Evolutionary conservation across 2,888 invertebrate genomes (phyloP).

Genomic region (Pseudolycoriella hygida): DNA sequence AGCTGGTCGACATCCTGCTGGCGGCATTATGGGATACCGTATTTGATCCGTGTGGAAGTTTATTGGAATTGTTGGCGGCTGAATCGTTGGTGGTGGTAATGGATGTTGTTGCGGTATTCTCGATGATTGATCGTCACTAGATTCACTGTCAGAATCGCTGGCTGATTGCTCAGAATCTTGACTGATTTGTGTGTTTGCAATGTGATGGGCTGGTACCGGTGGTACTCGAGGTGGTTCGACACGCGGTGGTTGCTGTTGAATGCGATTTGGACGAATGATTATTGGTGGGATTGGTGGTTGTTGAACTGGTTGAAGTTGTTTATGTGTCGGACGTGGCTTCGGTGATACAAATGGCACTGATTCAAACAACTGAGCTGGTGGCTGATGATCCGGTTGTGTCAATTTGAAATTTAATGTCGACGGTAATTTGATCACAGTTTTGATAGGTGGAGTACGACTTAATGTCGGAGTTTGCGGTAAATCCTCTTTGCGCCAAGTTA

Average conservation of each 20-base stretch:
- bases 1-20: conserved; percentile 10
- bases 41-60: conserved; percentile 2
- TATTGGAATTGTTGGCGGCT: conserved; percentile 14
- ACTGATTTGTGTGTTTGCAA: conserved; percentile 11
- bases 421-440: conserved; percentile 5
- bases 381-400: conserved; percentile 7
- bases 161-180: conserved; percentile 10
- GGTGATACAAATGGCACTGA: neutral
- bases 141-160: conserved; percentile 23
- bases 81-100: neutral
- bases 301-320: conserved; percentile 30
- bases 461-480: conserved; percentile 35
- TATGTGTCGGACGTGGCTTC: conserved; percentile 14
- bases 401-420: neutral
- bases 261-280: conserved; percentile 8
- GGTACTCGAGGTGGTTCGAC: conserved; percentile 15
- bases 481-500: conserved; percentile 61
- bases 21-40: conserved; percentile 4
- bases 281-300: conserved; percentile 12
- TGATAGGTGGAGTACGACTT: conserved; percentile 1
- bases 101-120: conserved; percentile 6
- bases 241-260: conserved; percentile 9
- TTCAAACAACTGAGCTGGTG: conserved; percentile 7
- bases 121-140: conserved; percentile 30
- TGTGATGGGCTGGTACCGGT: conserved; percentile 14